Evolutionary conservation across 2,113 vertebrate genomes (phyloP).

Genomic region (Scytalopus superciliaris): DNA sequence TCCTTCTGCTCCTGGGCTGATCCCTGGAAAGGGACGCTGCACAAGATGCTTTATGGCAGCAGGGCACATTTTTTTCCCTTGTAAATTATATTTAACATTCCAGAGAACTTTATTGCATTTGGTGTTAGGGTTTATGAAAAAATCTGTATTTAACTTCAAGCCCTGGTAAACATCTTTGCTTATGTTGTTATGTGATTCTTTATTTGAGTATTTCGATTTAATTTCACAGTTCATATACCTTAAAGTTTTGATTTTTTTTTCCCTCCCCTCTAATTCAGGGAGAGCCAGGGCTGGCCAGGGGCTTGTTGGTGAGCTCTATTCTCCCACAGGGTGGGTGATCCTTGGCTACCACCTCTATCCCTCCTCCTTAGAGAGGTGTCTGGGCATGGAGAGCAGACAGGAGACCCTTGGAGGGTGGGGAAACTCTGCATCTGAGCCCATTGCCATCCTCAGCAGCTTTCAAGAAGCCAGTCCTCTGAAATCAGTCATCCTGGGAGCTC

Average conservation of each 20-base stretch:
- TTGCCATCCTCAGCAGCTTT: neutral
- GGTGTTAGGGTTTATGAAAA: conserved; percentile 78
- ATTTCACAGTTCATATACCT: conserved; percentile 85
- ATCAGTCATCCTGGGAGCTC: neutral
- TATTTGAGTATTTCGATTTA: conserved; percentile 82
- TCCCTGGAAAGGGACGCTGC: neutral
- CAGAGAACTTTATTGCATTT: conserved; percentile 75
- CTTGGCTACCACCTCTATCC: neutral
- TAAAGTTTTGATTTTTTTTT: conserved; percentile 74
- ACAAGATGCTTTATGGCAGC: neutral
- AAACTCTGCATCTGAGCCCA: neutral
- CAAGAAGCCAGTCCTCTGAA: neutral
- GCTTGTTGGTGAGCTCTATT: neutral
- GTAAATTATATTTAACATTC: conserved; percentile 82
- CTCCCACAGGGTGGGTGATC: neutral
- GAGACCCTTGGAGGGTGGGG: neutral
- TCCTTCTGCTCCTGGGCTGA: neutral
- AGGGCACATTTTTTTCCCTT: conserved; percentile 47
- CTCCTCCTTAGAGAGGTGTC: neutral
- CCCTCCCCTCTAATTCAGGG: conserved; percentile 33
- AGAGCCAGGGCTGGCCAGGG: neutral
- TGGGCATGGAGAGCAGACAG: neutral
- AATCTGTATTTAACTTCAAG: conserved; percentile 86
- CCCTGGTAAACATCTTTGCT: conserved; percentile 82
- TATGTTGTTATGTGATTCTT: conserved; percentile 77